phyloP scores from a whole-genome alignment of 2,888 invertebrate genomes.

The Synanthedon tipuliformis region DNA sequence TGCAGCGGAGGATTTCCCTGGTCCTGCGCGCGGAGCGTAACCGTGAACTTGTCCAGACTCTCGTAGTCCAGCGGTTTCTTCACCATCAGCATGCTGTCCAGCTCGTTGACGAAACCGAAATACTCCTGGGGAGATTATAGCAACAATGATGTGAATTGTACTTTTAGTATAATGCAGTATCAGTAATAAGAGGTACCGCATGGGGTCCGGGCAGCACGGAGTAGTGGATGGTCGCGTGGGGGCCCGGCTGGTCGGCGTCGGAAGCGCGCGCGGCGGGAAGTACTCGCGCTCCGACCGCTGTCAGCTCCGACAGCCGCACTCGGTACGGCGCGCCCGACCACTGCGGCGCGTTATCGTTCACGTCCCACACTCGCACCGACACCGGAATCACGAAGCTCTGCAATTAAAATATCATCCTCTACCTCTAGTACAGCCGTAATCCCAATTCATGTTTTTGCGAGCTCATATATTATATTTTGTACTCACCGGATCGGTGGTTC shows the following conservation, averaged over 20 bases:
- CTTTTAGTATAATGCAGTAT: too few relatives aligned
- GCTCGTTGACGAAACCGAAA: slow-evolving; percentile 85
- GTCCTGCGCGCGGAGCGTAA: slow-evolving; percentile 81
- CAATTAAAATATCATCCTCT: slow-evolving; percentile 7
- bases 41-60: slow-evolving; percentile 79
- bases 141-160: too few relatives aligned
- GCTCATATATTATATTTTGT: slow-evolving; percentile 10
- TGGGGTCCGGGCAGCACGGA: slow-evolving; percentile 82
- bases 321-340: slow-evolving; percentile 86
- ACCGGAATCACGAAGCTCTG: slow-evolving; percentile 84
- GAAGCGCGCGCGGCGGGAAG: slow-evolving; percentile 82
- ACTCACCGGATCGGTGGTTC: slow-evolving; percentile 80
- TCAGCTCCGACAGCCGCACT: slow-evolving; percentile 86
- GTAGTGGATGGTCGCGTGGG: slow-evolving; percentile 88
- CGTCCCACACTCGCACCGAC: slow-evolving; percentile 88
- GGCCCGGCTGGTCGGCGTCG: slow-evolving; percentile 89
- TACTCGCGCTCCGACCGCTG: slow-evolving; percentile 76
- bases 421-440: not conserved
- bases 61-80: slow-evolving; percentile 87
- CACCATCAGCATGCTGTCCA: slow-evolving; percentile 86
- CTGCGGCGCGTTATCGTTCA: slow-evolving; percentile 89
- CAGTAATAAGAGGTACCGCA: slow-evolving; percentile 60
- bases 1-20: slow-evolving; percentile 84
- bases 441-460: not conserved
- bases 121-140: slow-evolving; percentile 71